These are phyloP conservation scores for Zygaena filipendulae DNA, from an alignment of 2,888 invertebrate species.

Conservation along the genomic window DNA sequence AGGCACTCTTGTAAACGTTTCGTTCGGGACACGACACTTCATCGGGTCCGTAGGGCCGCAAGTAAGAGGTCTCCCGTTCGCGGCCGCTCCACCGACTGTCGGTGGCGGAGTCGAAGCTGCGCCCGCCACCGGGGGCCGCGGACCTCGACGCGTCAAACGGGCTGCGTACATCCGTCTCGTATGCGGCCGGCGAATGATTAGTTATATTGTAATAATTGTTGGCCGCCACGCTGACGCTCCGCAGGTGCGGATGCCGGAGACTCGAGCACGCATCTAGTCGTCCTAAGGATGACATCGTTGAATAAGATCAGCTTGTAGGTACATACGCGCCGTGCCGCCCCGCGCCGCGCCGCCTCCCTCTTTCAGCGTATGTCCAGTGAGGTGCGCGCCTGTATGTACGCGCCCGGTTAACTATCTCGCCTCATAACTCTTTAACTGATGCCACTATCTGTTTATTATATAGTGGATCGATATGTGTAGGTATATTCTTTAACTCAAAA, in stretches of 20 bases:
- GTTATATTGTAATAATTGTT: conserved; percentile 70
- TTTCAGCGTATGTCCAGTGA: conserved; percentile 28
- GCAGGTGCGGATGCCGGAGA: conserved; percentile 56
- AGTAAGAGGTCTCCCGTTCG: conserved; percentile 56
- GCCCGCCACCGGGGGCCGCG: conserved; percentile 42
- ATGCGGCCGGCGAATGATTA: conserved; percentile 59
- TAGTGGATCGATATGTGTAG: neutral
- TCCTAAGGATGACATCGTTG: conserved; percentile 59
- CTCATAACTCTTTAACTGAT: too few relatives aligned
- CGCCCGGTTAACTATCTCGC: conserved; percentile 51
- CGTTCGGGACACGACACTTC: conserved; percentile 59
- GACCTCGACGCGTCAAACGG: conserved; percentile 36
- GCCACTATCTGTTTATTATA: too few relatives aligned
- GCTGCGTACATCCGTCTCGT: conserved; percentile 44
- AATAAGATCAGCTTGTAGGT: conserved; percentile 17
- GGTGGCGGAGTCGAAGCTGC: conserved; percentile 61
- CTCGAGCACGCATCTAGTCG: conserved; percentile 65
- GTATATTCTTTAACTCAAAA: too few relatives aligned
- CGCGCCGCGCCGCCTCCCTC: neutral
- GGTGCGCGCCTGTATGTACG: conserved; percentile 39
- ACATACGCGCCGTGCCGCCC: conserved; percentile 8
- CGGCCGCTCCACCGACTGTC: conserved; percentile 59
- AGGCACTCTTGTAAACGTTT: conserved; percentile 65
- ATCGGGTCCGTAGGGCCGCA: conserved; percentile 51
- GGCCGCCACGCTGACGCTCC: conserved; percentile 57